Base-by-base conservation (phyloP, 2,113 vertebrate genomes). In the Paramormyrops kingsleyae region DNA sequence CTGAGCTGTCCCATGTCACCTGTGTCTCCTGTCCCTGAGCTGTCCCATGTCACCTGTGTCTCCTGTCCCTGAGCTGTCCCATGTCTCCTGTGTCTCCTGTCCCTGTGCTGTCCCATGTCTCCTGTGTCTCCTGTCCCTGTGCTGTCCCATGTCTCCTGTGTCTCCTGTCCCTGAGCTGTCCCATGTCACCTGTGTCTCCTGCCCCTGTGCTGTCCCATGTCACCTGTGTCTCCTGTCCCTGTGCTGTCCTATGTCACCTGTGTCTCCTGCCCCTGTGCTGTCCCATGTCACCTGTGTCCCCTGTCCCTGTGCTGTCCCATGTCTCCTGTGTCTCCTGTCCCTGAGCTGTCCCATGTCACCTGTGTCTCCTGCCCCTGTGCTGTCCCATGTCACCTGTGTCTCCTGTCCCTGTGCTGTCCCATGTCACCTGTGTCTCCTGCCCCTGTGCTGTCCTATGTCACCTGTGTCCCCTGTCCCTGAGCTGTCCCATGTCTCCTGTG, bases 401-500 rank as follows among this genome's bases (percentile, higher is more conserved):
- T 15, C 49, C 49, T 50, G 2, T n/a, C 13, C 49, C 49, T 50
- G 49, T 3, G 2, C 12, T 50, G 49, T 13, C 49, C 49, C 19
- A 56, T 1, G 17, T 56, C 5, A 1, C 17, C 53, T 21, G 21
- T 24, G 59, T 62, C 24, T 62, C 5, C 59, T n/a, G 24, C 27
- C 59, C 66, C 70, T 35, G 27, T 74, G 10, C 70, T 77, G 31
- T 17, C 0, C 70, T 15, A 66, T 2, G 0, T 77, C 31, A 6
- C 31, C 31, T 17, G 4, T 77, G 31, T 77, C 31, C 6, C 0
- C 31, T 39, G 31, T 77, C 31, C 1, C 13, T 17, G 12, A 5
- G 31, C 4, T 77, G 13, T 35, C 9, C 62, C 10, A 10, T 0
- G 0, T 31, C 9, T 5, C 10, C 62, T 0, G 0, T 27, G 62